A percentile compares a stretch with the other conserved stretches of the same genome.
Evolutionary conservation across 2,113 vertebrate species (phyloP).

Genomic region (Pseudorectes ferrugineus): DNA sequence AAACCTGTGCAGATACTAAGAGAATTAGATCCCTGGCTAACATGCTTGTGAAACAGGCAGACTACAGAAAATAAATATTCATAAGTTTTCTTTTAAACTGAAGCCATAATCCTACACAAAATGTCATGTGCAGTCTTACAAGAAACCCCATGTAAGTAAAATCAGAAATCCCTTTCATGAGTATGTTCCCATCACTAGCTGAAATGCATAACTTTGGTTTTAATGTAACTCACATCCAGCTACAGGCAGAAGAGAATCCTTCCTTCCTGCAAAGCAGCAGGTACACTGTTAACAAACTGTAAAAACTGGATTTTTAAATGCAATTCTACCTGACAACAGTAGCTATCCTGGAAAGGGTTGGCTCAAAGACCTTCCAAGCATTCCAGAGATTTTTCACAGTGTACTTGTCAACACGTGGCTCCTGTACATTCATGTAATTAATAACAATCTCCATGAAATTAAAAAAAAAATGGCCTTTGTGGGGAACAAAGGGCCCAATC

Average conservation of each 20-base stretch:
- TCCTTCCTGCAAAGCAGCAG: not conserved
- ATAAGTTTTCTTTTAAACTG: not conserved
- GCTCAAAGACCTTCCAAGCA: not conserved
- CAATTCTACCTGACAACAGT: not conserved
- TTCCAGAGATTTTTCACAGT: not conserved
- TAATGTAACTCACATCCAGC: not conserved
- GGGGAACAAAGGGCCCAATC: not conserved
- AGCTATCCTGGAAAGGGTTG: not conserved
- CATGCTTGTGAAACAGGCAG: not conserved
- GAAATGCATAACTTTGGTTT: not conserved
- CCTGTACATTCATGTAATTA: not conserved
- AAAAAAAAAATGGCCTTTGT: accelerated
- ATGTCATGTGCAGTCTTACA: not conserved
- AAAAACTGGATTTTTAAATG: not conserved
- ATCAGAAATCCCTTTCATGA: not conserved
- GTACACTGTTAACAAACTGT: not conserved
- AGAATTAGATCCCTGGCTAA: not conserved
- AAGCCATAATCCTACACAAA: not conserved
- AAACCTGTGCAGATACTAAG: not conserved
- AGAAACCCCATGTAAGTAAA: not conserved
- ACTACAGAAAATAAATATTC: not conserved
- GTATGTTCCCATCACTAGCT: not conserved
- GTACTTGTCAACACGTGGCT: accelerated
- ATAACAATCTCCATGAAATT: not conserved
- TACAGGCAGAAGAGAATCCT: not conserved